Conservation (phyloP, 2,113 vertebrate species). For the Lipophrys pholis region DNA sequence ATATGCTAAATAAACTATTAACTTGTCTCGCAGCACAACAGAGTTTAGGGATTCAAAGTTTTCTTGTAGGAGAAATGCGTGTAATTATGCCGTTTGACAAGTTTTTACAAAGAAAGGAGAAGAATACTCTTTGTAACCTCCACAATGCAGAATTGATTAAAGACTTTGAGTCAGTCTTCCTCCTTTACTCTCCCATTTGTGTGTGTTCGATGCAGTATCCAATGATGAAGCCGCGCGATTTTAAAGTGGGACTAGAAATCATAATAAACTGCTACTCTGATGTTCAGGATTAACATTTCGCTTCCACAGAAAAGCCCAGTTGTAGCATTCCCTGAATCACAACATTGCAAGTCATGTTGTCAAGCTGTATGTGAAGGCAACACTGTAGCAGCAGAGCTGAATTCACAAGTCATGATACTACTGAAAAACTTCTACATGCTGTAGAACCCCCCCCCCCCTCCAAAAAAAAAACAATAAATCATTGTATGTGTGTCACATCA, state of each 20-base stretch:
- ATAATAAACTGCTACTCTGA: conserved; percentile 37
- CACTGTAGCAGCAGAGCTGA: too few relatives aligned
- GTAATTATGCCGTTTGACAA: not conserved
- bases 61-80: conserved; percentile 11
- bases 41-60: not conserved
- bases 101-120: conserved; percentile 28
- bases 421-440: too few relatives aligned
- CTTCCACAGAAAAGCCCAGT: too few relatives aligned
- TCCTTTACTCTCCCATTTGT: conserved; percentile 8
- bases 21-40: not conserved
- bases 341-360: too few relatives aligned
- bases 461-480: too few relatives aligned
- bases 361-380: too few relatives aligned
- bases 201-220: conserved; percentile 34
- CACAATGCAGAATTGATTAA: conserved; percentile 39
- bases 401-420: too few relatives aligned
- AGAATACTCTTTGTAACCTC: conserved; percentile 28
- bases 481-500: too few relatives aligned
- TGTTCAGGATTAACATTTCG: conserved; percentile 11
- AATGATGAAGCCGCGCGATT: not conserved
- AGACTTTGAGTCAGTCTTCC: conserved; percentile 23
- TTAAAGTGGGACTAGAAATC: conserved; percentile 33
- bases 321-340: too few relatives aligned
- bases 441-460: too few relatives aligned
- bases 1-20: conserved; percentile 30